Percentiles rank a stretch among this genome's conserved stretches.
Evolutionary conservation across 2,797 vertebrate species (phyloP).

Genomic region (Nasua narica): DNA sequence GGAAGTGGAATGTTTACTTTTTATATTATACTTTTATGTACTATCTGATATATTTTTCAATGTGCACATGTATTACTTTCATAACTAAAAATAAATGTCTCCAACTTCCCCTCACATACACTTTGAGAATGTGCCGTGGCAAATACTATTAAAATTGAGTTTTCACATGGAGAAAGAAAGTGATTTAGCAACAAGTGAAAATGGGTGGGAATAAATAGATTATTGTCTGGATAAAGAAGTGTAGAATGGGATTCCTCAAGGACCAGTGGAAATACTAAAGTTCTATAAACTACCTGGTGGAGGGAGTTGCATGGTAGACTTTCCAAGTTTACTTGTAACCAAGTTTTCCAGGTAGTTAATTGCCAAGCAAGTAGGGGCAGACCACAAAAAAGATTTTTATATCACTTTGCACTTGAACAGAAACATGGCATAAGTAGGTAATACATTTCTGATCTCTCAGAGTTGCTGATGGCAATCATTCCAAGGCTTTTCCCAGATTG

Average conservation of each 20-base stretch:
- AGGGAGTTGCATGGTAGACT: neutral
- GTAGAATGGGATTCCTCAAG: neutral
- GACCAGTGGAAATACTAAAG: neutral
- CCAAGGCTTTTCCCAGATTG: neutral
- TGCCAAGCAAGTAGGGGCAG: neutral
- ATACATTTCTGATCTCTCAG: conserved; percentile 11
- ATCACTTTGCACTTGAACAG: neutral
- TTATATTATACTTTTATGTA: neutral
- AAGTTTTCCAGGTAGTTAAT: conserved; percentile 6
- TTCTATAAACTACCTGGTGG: neutral
- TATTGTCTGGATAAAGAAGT: neutral
- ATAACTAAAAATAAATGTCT: neutral
- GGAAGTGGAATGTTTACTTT: neutral
- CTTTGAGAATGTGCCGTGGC: neutral
- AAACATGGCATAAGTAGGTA: neutral
- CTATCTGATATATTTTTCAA: neutral
- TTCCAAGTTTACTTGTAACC: neutral
- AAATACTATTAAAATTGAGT: neutral
- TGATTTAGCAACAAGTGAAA: neutral
- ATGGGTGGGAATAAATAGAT: neutral
- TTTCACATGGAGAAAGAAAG: neutral
- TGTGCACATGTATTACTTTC: neutral
- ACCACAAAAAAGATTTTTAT: neutral
- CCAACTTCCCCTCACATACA: neutral
- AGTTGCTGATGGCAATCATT: conserved; percentile 9